phyloP scores from a whole-genome alignment of 1,140 invertebrate species.

The Cotesia typhae region DNA sequence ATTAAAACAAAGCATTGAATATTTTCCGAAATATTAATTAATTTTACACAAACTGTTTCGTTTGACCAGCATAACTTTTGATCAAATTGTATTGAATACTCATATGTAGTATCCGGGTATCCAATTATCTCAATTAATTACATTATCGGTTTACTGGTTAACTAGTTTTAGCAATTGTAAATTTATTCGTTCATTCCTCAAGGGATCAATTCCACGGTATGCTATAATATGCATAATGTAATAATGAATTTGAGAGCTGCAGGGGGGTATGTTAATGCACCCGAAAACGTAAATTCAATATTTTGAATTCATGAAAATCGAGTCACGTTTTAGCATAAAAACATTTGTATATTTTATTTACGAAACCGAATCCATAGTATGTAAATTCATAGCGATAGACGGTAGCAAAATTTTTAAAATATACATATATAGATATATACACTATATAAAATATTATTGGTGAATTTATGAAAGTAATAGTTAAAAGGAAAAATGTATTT shows the following conservation, averaged over 20 bases:
- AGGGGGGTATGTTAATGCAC: background rate
- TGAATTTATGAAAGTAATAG: background rate
- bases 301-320: background rate
- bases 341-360: constrained; percentile 5
- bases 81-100: background rate
- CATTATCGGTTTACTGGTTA: constrained; percentile 3
- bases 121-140: background rate
- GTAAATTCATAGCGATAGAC: too few species aligned
- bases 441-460: background rate
- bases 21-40: too few species aligned
- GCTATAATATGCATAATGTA: background rate
- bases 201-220: background rate
- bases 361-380: background rate
- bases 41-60: too few species aligned
- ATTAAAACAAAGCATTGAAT: too few species aligned
- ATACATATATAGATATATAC: background rate
- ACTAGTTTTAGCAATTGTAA: constrained; percentile 8
- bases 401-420: background rate
- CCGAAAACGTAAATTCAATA: constrained; percentile 7
- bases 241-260: background rate
- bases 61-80: too few species aligned
- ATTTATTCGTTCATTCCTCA: constrained; percentile 5
- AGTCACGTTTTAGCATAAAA: background rate
- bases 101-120: background rate
- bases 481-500: background rate